A percentile compares a stretch with the other conserved stretches of the same genome.
Evolutionary conservation across 2,797 vertebrate genomes (phyloP).

Genomic region (Meriones psammophilus): DNA sequence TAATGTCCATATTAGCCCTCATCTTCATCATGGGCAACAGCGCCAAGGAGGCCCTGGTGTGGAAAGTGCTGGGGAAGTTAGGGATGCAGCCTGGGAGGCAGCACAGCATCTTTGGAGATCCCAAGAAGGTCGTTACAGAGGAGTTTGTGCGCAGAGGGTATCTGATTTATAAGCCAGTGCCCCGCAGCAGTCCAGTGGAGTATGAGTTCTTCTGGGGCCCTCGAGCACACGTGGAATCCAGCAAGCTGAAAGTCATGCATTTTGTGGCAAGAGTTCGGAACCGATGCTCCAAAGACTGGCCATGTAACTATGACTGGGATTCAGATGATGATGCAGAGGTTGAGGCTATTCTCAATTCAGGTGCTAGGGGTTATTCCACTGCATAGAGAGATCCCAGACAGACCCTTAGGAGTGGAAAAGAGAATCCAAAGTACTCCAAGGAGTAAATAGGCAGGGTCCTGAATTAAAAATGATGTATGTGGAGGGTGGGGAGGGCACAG

Average conservation of each 20-base stretch:
- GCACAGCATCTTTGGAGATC: conserved; percentile 82
- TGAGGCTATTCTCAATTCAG: conserved; percentile 81
- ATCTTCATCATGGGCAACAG: conserved; percentile 83
- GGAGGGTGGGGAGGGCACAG: background rate
- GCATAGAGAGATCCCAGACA: conserved; percentile 55
- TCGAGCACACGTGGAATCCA: conserved; percentile 80
- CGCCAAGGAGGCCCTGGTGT: conserved; percentile 80
- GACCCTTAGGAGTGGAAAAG: background rate
- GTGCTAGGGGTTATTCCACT: conserved; percentile 65
- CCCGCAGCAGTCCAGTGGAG: conserved; percentile 77
- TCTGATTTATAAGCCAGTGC: conserved; percentile 80
- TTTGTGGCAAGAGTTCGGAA: conserved; percentile 82
- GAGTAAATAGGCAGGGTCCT: conserved; percentile 36
- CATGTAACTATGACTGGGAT: conserved; percentile 82
- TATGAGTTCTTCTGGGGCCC: conserved; percentile 82
- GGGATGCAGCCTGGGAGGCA: conserved; percentile 80
- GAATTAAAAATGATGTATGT: conserved; percentile 36
- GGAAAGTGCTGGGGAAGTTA: conserved; percentile 83
- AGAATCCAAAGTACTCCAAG: conserved; percentile 47
- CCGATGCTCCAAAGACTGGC: conserved; percentile 82
- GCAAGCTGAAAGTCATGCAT: conserved; percentile 84
- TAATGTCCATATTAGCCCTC: conserved; percentile 82
- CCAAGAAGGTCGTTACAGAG: conserved; percentile 80
- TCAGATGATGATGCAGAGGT: conserved; percentile 82
- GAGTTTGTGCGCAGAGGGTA: conserved; percentile 82